These are phyloP conservation scores for Oophaga pumilio DNA, from an alignment of 2,113 vertebrate species.

Conservation along the genomic window DNA sequence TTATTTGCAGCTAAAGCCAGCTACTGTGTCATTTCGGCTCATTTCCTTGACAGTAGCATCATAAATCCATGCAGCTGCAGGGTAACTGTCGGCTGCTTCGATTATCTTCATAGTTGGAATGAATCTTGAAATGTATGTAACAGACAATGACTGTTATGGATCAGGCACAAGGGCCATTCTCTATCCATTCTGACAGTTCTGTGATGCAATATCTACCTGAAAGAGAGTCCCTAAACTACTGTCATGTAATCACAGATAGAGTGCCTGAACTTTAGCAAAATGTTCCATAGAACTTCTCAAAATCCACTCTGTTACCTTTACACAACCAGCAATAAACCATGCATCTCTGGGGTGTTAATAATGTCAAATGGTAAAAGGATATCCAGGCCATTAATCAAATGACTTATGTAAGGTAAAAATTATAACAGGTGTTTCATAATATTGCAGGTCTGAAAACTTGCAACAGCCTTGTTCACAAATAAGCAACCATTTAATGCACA, in stretches of 20 bases:
- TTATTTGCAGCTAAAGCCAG: constrained; percentile 99
- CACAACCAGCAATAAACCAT: constrained; percentile 4
- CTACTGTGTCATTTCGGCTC: constrained; percentile 99
- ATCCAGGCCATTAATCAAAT: neutral
- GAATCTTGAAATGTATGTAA: constrained; percentile 99
- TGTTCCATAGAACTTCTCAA: constrained; percentile 60
- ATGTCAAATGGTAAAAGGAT: constrained; percentile 13
- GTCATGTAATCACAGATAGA: constrained; percentile 84
- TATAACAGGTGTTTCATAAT: neutral
- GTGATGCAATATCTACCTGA: constrained; percentile 79
- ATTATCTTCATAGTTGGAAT: constrained; percentile 99
- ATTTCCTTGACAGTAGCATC: constrained; percentile 99
- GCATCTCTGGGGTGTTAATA: constrained; percentile 16
- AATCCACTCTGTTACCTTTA: constrained; percentile 59
- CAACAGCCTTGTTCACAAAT: neutral
- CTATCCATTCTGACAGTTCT: constrained; percentile 81
- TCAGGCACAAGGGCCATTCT: constrained; percentile 96
- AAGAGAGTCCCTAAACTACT: constrained; percentile 85
- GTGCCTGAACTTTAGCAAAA: constrained; percentile 84
- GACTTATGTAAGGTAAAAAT: neutral
- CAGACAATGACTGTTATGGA: constrained; percentile 99
- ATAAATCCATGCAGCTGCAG: constrained; percentile 99
- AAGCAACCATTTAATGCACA: neutral
- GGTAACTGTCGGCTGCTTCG: constrained; percentile 99
- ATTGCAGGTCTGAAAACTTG: neutral